phyloP scores from a whole-genome alignment of 2,888 invertebrate genomes.

The Alloplasta piceator region DNA sequence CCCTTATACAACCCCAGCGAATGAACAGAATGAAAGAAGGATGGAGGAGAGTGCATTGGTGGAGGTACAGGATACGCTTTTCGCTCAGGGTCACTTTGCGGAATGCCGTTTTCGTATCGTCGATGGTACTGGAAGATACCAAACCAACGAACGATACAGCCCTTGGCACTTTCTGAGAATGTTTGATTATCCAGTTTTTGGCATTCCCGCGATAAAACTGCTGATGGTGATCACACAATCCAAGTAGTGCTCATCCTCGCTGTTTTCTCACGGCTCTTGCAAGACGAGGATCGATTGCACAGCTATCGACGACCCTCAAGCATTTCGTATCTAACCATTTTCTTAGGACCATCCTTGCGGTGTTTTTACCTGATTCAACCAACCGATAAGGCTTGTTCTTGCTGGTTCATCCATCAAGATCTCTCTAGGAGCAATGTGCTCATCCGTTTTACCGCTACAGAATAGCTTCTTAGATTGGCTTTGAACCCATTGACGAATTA shows the following conservation, averaged over 20 bases:
- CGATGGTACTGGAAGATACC: background rate
- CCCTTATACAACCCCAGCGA: slow-evolving; percentile 33
- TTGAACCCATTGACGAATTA: too few relatives aligned
- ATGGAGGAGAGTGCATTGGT: slow-evolving; percentile 19
- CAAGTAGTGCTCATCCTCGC: background rate
- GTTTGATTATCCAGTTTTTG: slow-evolving; percentile 19
- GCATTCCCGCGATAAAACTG: slow-evolving; percentile 2
- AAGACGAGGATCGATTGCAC: too few relatives aligned
- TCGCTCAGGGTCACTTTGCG: slow-evolving; percentile 57
- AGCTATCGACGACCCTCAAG: too few relatives aligned
- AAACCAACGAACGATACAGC: slow-evolving; percentile 18
- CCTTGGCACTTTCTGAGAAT: slow-evolving; percentile 8
- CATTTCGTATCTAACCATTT: too few relatives aligned
- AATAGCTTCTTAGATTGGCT: too few relatives aligned
- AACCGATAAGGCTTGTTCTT: too few relatives aligned
- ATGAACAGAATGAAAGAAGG: slow-evolving; percentile 30
- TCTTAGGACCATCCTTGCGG: too few relatives aligned
- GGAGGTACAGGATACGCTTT: slow-evolving; percentile 25
- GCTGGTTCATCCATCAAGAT: too few relatives aligned
- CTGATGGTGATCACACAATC: background rate
- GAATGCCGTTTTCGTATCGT: slow-evolving; percentile 56
- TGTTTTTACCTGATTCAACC: too few relatives aligned
- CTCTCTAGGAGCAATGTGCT: too few relatives aligned
- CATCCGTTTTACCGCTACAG: too few relatives aligned
- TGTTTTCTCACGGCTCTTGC: too few relatives aligned